Base-by-base conservation (phyloP, 2,797 vertebrate genomes). In the Rhinogobio ventralis region DNA sequence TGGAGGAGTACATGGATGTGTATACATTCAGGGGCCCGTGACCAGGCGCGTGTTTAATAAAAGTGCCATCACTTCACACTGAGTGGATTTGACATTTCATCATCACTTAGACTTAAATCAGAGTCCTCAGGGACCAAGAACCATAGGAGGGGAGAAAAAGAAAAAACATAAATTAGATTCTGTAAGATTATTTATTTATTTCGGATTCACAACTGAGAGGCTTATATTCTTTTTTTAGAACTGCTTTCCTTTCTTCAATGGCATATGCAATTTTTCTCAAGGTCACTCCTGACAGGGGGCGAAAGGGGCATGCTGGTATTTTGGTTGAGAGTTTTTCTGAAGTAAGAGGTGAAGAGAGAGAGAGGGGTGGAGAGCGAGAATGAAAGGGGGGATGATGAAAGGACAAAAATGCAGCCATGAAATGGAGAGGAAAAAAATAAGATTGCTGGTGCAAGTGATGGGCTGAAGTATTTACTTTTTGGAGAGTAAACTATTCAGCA, bases 371-470 rank as follows among this genome's bases (percentile, higher is more conserved):
- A 60, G 68, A 25, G 36, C n/a, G 72, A 53, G 53, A 87, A 87
- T 84, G 76, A 89, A 87, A 78, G 55, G 46, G 55, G 57, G 45
- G 75, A 85, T 86, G 79, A 85, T 87, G 79, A 87, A 89, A 86
- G 84, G 73, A 87, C 73, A 87, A 45, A 85, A 66, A 84, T 86
- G 82, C 84, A 82, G 64, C 55, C 53, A 33, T 11, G 86, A 87
- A 86, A 79, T 77, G 53, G 77, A 85, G 62, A 81, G 73, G 71
- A 74, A 87, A 82, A 67, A 42, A 87, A 77, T 71, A 64, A 64
- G 53, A 73, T 84, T 53, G 71, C 51, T 55, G 15, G 51, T 19
- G 30, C 10, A 75, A 49, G 67, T 53, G n/a, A 49, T 42, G 62
- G 69, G 71, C 17, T 76, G 30, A 81, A 62, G 71, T 87, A 33